These are phyloP conservation scores for Lapara coniferarum DNA, from an alignment of 2,888 invertebrate species.

Conservation along the genomic window DNA sequence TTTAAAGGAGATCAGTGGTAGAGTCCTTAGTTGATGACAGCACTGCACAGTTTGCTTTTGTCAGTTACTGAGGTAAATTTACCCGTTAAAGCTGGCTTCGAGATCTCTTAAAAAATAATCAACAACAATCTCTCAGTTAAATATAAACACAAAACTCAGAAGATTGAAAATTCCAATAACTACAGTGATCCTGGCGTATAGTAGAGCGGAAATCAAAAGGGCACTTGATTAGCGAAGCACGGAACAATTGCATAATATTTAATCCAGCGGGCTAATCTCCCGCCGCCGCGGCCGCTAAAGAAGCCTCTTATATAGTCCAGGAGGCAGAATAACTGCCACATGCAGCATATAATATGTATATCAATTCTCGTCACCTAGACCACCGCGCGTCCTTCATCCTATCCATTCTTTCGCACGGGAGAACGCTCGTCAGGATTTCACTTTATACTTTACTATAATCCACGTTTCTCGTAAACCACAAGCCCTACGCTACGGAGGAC, in stretches of 20 bases:
- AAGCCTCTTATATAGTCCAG: not conserved
- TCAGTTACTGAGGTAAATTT: too few relatives aligned
- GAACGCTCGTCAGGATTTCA: not conserved
- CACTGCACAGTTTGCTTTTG: not conserved
- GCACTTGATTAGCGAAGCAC: constrained; percentile 2
- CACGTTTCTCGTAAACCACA: constrained; percentile 10
- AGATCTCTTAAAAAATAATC: too few relatives aligned
- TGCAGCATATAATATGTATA: not conserved
- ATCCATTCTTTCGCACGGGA: not conserved
- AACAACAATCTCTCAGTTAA: not conserved
- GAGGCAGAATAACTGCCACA: not conserved
- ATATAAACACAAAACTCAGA: not conserved
- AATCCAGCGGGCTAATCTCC: not conserved
- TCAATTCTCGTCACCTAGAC: not conserved
- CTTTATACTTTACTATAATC: constrained; percentile 3
- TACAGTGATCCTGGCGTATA: not conserved
- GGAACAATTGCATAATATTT: not conserved
- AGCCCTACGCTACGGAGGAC: not conserved
- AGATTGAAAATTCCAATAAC: not conserved
- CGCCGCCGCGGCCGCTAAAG: too few relatives aligned
- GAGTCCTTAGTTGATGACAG: too few relatives aligned
- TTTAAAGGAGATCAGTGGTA: not conserved
- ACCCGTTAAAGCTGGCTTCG: too few relatives aligned
- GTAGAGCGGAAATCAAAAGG: not conserved
- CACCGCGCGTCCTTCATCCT: not conserved